These are phyloP conservation scores for Garra rufa DNA, from an alignment of 2,113 vertebrate species.

Conservation along the genomic window DNA sequence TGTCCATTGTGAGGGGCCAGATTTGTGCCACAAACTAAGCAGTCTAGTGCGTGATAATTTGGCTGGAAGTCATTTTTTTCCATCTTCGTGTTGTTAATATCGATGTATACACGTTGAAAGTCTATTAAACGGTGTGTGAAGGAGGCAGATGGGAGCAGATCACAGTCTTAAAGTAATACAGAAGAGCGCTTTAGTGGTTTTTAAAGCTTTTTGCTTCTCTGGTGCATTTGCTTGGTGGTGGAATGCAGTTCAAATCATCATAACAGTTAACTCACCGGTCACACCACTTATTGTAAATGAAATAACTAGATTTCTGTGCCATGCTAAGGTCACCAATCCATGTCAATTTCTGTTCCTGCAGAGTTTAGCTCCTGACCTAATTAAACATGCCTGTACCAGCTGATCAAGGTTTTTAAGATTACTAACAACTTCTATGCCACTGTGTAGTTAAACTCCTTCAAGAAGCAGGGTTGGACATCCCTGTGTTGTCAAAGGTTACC, in stretches of 20 bases:
- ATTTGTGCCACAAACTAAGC: conserved; percentile 86
- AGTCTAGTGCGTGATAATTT: conserved; percentile 90
- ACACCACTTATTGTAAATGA: not conserved
- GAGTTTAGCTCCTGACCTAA: no score
- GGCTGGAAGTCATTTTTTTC: conserved; percentile 83
- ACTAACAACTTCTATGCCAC: no score
- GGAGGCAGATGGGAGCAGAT: not conserved
- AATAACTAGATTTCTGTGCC: not conserved
- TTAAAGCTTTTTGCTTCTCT: not conserved
- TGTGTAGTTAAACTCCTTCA: no score
- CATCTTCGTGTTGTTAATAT: conserved; percentile 58
- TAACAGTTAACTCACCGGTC: not conserved
- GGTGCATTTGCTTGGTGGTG: not conserved
- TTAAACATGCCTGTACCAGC: no score
- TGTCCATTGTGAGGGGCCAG: conserved; percentile 84
- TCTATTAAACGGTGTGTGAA: not conserved
- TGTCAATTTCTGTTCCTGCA: not conserved
- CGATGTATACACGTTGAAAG: not conserved
- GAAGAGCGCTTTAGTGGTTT: not conserved
- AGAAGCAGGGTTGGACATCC: no score
- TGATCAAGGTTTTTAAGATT: no score
- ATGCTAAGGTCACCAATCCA: no score
- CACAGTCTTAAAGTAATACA: not conserved
- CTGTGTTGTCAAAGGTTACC: no score
- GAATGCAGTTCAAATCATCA: not conserved